Base-by-base conservation (phyloP, 53 echinoderm and acorn worm species). In the Hippasteria phrygiana region DNA sequence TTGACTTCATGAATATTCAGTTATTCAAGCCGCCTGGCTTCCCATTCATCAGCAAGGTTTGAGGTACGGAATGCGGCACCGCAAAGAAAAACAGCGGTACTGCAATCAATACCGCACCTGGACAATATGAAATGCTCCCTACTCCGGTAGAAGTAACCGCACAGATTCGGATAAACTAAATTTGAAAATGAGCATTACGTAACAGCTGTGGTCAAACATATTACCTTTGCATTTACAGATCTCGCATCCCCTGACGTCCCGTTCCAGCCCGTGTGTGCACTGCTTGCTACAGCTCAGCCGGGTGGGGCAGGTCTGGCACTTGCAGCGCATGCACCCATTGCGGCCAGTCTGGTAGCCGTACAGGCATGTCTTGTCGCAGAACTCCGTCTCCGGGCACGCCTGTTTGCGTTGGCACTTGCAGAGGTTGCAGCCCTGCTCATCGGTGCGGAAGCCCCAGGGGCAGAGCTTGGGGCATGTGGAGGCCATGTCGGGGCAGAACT, bases 221-320 rank as follows among this genome's bases (percentile, higher is more conserved):
- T 74, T 91, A 98, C 98, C 94, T 94, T 94, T 93, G 84, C 98
- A 98, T 84, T 96, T 96, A 87, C 98, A 98, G 34, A 98, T 90
- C 74, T 94, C 70, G 41, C 98, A 98, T 27, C 98, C 98, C 35
- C 93, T 88, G 89, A 96, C 98, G 55, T 96, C 96, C 55, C 93
- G 73, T 66, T 96, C 96, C 73, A 94, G 82, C 16, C 98, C 98
- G 51, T 94, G 94, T 17, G 94, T 91, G 79, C 98, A 98, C 66
- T 92, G 87, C 77, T 96, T 96, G 87, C 59, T 87, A 67, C 98
- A 98, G 64, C 87, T 82, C 37, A 59, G 35, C 39, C 94, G 33
- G 7, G 83, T 88, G 0, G 95, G 94, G 50, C 98, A 98, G 83
- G 79, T 94, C 69, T 88, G 75, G 69, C 98, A 98, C 17, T 91